These are phyloP conservation scores for Aptenodytes patagonicus DNA, from an alignment of 2,113 vertebrate species.

Conservation along the genomic window DNA sequence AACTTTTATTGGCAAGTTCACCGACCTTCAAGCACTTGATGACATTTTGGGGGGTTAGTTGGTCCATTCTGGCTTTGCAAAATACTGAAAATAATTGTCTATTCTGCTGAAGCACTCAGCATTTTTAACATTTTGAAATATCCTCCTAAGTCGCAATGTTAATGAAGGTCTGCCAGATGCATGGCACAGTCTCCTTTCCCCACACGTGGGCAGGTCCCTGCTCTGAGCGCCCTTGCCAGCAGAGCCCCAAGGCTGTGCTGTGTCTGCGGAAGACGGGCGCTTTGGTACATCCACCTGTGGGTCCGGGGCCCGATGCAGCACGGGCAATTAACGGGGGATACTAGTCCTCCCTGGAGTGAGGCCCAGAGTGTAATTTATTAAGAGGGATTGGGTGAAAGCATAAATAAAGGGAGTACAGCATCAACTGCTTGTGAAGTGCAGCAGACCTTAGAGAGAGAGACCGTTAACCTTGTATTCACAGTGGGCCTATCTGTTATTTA, in stretches of 20 bases:
- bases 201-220: accelerated
- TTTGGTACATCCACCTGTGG: accelerated
- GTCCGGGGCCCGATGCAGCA: accelerated
- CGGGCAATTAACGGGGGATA: accelerated
- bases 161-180: accelerated
- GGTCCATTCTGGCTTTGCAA: background rate
- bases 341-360: background rate
- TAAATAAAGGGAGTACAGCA: background rate
- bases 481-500: background rate
- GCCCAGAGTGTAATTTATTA: background rate
- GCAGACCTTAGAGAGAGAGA: background rate
- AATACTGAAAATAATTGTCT: background rate
- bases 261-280: accelerated
- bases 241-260: background rate
- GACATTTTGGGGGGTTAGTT: background rate
- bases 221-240: accelerated
- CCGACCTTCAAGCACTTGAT: background rate
- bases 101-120: background rate
- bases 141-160: accelerated
- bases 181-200: accelerated
- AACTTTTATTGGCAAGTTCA: background rate
- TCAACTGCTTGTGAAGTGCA: background rate
- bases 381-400: background rate
- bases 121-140: accelerated
- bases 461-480: background rate